A percentile compares a stretch with the other conserved stretches of the same genome.
phyloP scores from a whole-genome alignment of 2,797 vertebrate genomes.

The Chromis chromis region DNA sequence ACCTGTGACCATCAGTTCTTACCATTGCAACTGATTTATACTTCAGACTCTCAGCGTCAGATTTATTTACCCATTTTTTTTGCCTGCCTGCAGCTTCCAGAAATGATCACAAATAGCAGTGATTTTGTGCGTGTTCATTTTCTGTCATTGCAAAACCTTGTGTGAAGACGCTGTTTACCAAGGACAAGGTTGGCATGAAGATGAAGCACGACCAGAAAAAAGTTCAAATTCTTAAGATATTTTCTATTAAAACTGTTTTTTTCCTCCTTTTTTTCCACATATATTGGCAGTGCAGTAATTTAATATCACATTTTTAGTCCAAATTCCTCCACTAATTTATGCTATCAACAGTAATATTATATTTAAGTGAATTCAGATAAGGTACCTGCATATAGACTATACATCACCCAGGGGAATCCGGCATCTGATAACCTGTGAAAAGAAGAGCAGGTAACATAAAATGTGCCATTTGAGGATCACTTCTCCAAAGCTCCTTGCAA shows the following conservation, averaged over 20 bases:
- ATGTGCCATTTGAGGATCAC: conserved; percentile 23
- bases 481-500: conserved; percentile 35
- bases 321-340: background rate
- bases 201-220: background rate
- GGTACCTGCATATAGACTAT: background rate
- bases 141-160: conserved; percentile 23
- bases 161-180: conserved; percentile 4
- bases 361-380: conserved; percentile 11
- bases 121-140: background rate
- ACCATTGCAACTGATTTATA: conserved; percentile 31
- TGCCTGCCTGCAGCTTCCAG: background rate
- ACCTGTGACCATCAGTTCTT: conserved; percentile 51
- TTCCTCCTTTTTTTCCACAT: background rate
- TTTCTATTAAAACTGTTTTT: background rate
- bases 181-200: conserved; percentile 4
- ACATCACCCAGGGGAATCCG: background rate
- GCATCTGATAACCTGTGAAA: conserved; percentile 13
- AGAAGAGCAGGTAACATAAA: conserved; percentile 16
- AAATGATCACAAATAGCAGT: background rate
- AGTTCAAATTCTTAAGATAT: background rate
- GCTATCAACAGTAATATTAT: background rate
- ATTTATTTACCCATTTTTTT: conserved; percentile 24
- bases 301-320: background rate
- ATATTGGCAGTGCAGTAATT: background rate
- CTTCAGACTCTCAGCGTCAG: background rate